phyloP scores from a whole-genome alignment of 2,797 vertebrate species.

The Pampus argenteus region DNA sequence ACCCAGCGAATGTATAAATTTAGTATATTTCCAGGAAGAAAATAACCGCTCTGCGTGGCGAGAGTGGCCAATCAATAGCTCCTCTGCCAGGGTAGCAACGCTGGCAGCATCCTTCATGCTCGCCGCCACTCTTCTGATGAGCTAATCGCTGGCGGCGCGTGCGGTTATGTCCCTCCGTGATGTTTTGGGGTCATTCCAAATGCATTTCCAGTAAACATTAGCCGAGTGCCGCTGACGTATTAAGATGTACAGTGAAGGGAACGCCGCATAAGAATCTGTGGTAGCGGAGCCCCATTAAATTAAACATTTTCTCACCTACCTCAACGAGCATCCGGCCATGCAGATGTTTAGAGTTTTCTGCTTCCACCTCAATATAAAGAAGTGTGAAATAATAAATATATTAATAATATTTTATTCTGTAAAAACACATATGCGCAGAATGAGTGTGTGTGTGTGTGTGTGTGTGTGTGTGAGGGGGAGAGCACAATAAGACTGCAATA shows the following conservation, averaged over 20 bases:
- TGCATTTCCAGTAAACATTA: slow-evolving; percentile 24
- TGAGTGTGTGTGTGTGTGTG: not conserved
- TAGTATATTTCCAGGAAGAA: slow-evolving; percentile 15
- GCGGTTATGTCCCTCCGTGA: slow-evolving; percentile 2
- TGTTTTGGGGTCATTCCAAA: slow-evolving; percentile 26
- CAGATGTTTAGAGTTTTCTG: not conserved
- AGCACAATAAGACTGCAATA: slow-evolving; percentile 24
- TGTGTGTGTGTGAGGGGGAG: not conserved
- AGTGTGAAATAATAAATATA: too few species aligned
- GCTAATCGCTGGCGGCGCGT: slow-evolving; percentile 31
- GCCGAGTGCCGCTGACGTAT: not conserved
- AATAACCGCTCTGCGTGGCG: slow-evolving; percentile 9
- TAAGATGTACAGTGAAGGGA: not conserved
- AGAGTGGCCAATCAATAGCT: slow-evolving; percentile 35
- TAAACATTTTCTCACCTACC: not conserved
- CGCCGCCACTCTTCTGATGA: slow-evolving; percentile 25
- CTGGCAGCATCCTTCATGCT: slow-evolving; percentile 32
- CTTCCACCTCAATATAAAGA: not conserved
- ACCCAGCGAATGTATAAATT: slow-evolving; percentile 19
- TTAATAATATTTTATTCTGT: too few species aligned
- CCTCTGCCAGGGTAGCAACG: slow-evolving; percentile 17
- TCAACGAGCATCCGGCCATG: not conserved
- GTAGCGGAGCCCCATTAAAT: too few species aligned
- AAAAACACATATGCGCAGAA: not conserved
- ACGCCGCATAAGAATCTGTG: not conserved